Evolutionary conservation across 2,888 invertebrate genomes (phyloP), one percentile per base, ranked within the genome.

Genomic region (Arctia plantaginis): DNA sequence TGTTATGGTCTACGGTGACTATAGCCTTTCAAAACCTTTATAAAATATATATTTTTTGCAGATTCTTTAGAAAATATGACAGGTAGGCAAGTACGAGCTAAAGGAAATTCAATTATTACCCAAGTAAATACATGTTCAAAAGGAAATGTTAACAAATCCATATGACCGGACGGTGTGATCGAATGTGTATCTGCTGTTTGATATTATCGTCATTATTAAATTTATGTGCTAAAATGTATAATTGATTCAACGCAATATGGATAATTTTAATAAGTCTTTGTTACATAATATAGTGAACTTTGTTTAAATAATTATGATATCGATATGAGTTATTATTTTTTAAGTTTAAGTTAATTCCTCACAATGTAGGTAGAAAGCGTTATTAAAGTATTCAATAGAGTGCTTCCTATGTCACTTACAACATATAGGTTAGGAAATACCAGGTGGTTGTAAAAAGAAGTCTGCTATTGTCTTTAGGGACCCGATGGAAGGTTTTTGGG

Each of bases 201-300:
- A 69, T 39, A 69, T 59, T 59, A 69, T 69, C 51, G 55, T n/a
- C 55, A 59, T 18, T 41, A 27, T 59, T 23, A 59, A 3, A 27
- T 59, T 35, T 39, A 18, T 59, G n/a, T 51, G 33, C 15, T 55
- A 59, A 51, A 3, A n/a, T 39, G 18, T 69, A 69, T 69, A 35
- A 35, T 69, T 55, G 55, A 55, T 47, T 69, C 18, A 69, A 55
- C 10, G 2, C 68, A 35, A 35, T 1, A 33, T 55, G 35, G n/a
- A 47, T 35, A 44, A 27, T 67, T 55, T 69, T 39, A 69, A 69
- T 39, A 69, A 39, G 59, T 18, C 69, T 69, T 59, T 69, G 69
- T 59, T 27, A 59, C 55, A 51, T 69, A 39, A 59, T 23, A n/a
- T 55, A 51, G n/a, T 20, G 33, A n/a, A 69, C 13, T 18, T 59